Conservation (phyloP, 2,888 invertebrate genomes). For the Polylopha cassiicola region DNA sequence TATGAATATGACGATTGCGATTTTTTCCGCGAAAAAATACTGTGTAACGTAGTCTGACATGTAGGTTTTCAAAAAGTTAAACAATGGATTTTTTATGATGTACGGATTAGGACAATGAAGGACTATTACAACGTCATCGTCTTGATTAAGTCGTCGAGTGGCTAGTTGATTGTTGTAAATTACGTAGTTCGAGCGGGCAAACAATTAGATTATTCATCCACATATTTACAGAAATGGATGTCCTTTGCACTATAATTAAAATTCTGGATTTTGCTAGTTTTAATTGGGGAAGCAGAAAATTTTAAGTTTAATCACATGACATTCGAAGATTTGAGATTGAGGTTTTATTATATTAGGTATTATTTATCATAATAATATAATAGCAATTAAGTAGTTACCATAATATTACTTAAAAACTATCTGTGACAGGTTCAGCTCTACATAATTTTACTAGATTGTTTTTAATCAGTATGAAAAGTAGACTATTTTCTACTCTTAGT, state of each 20-base stretch:
- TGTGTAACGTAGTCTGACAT: background rate
- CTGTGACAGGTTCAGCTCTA: too few relatives aligned
- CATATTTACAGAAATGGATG: background rate
- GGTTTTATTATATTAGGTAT: too few relatives aligned
- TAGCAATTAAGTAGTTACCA: too few relatives aligned
- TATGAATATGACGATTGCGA: constrained; percentile 1
- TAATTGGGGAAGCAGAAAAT: background rate
- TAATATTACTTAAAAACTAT: too few relatives aligned
- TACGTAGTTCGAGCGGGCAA: background rate
- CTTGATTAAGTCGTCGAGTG: constrained; percentile 7
- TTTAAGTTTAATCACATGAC: too few relatives aligned
- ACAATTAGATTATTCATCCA: constrained; percentile 10
- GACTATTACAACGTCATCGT: constrained; percentile 17
- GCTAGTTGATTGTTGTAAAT: constrained; percentile 8
- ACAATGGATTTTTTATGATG: constrained; percentile 25
- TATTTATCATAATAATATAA: too few relatives aligned
- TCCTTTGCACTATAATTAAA: background rate
- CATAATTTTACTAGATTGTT: too few relatives aligned
- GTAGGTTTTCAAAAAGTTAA: constrained; percentile 21
- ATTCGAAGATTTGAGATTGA: too few relatives aligned
- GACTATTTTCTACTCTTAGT: too few relatives aligned
- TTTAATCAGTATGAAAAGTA: too few relatives aligned
- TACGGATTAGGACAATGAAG: constrained; percentile 16
- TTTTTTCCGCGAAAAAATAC: constrained; percentile 22
- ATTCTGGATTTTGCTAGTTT: background rate